These are phyloP conservation scores for Pocota personata DNA, from an alignment of 2,888 invertebrate genomes.

Conservation along the genomic window DNA sequence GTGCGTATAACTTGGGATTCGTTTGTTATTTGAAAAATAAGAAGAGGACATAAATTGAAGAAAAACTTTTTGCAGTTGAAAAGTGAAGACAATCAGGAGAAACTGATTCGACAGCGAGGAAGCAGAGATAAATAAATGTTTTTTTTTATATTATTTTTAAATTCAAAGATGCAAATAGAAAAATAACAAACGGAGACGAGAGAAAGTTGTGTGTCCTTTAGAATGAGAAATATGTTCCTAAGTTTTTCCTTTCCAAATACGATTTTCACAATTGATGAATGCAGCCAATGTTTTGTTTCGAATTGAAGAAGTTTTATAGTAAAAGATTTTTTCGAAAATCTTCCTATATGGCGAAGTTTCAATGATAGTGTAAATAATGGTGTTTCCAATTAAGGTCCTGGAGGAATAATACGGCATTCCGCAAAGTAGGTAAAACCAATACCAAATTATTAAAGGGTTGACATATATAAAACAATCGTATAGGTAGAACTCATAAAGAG, in stretches of 20 bases:
- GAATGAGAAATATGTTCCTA: background rate
- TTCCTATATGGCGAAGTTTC: background rate
- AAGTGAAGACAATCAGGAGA: background rate
- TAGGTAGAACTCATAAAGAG: too few relatives aligned
- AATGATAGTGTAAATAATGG: background rate
- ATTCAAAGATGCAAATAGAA: background rate
- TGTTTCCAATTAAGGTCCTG: too few relatives aligned
- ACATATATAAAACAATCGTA: too few relatives aligned
- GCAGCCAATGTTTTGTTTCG: background rate
- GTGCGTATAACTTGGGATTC: background rate
- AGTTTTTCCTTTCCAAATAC: background rate
- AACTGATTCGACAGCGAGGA: background rate
- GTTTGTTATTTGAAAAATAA: background rate
- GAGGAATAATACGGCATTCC: too few relatives aligned
- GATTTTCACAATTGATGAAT: background rate
- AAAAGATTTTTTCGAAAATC: background rate
- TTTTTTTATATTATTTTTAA: background rate
- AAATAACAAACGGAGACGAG: background rate
- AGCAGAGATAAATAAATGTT: background rate
- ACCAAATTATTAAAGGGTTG: too few relatives aligned
- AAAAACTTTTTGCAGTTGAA: background rate
- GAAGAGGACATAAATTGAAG: constrained; percentile 13
- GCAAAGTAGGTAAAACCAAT: too few relatives aligned
- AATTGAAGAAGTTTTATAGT: background rate
- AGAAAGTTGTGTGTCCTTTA: background rate